A percentile compares a stretch with the other conserved stretches of the same genome.
Conservation (phyloP, 2,797 vertebrate species). For the Botia kubotai region DNA sequence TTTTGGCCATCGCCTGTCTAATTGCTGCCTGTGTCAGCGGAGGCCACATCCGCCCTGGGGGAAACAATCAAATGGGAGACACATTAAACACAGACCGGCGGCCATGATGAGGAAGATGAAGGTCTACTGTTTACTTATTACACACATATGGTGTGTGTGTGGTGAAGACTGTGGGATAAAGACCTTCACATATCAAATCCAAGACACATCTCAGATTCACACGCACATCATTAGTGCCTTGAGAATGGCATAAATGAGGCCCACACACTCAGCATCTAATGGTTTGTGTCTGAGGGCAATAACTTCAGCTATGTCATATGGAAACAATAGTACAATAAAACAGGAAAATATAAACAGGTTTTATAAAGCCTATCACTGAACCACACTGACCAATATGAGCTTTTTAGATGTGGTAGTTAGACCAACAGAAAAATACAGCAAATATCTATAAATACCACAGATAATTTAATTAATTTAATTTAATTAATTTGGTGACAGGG, state of each 20-base stretch:
- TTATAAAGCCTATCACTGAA: not conserved
- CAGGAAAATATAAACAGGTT: too few species aligned
- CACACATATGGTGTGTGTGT: constrained; percentile 23
- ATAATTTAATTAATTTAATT: too few species aligned
- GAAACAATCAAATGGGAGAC: constrained; percentile 36
- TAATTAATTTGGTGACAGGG: constrained; percentile 6
- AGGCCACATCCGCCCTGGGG: constrained; percentile 18
- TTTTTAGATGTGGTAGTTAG: not conserved
- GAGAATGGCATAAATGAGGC: constrained; percentile 57
- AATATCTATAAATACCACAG: not conserved
- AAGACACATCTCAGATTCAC: not conserved
- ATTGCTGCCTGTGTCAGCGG: constrained; percentile 51
- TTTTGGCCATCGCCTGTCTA: constrained; percentile 47
- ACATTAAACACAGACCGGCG: constrained; percentile 26
- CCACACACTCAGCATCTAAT: constrained; percentile 45
- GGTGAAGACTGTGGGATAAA: constrained; percentile 19
- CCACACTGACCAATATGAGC: constrained; percentile 14
- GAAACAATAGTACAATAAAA: constrained; percentile 1
- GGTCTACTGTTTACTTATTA: constrained; percentile 45
- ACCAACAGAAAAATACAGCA: not conserved
- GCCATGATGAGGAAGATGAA: constrained; percentile 38
- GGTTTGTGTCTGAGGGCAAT: constrained; percentile 47
- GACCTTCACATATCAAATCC: constrained; percentile 42
- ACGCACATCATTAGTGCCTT: constrained; percentile 63
- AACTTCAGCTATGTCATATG: constrained; percentile 37